These are phyloP conservation scores for Nemotelus nigrinus DNA, from an alignment of 2,888 invertebrate species.

Conservation along the genomic window DNA sequence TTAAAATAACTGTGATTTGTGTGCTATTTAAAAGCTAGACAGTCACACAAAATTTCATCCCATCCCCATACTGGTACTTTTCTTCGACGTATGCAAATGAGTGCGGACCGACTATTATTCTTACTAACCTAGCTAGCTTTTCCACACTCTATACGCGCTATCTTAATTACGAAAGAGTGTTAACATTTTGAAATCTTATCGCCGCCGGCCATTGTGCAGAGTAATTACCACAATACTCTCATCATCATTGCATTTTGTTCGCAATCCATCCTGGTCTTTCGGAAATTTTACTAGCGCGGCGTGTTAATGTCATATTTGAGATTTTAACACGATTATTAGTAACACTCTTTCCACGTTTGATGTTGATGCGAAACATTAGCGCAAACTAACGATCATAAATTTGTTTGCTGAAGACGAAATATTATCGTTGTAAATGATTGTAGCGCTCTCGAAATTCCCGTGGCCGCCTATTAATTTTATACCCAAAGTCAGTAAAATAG, in stretches of 20 bases:
- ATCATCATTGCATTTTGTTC: not conserved
- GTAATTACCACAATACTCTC: slow-evolving; percentile 18
- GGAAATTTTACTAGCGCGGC: not conserved
- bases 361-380: not conserved
- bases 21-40: no score
- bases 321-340: slow-evolving; percentile 38
- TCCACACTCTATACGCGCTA: not conserved
- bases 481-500: slow-evolving; percentile 43
- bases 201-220: not conserved
- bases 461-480: slow-evolving; percentile 39
- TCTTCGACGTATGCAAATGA: not conserved
- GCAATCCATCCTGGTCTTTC: not conserved
- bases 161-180: slow-evolving; percentile 5
- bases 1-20: no score
- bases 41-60: no score
- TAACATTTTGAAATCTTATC: slow-evolving; percentile 4
- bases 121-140: not conserved
- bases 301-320: slow-evolving; percentile 28
- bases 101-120: not conserved
- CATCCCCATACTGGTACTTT: no score
- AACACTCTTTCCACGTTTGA: not conserved
- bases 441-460: slow-evolving; percentile 18
- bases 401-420: slow-evolving; percentile 43
- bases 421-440: slow-evolving; percentile 39
- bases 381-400: slow-evolving; percentile 31